phyloP scores from a whole-genome alignment of 2,888 invertebrate genomes.

The Himalopsyche kuldschensis region DNA sequence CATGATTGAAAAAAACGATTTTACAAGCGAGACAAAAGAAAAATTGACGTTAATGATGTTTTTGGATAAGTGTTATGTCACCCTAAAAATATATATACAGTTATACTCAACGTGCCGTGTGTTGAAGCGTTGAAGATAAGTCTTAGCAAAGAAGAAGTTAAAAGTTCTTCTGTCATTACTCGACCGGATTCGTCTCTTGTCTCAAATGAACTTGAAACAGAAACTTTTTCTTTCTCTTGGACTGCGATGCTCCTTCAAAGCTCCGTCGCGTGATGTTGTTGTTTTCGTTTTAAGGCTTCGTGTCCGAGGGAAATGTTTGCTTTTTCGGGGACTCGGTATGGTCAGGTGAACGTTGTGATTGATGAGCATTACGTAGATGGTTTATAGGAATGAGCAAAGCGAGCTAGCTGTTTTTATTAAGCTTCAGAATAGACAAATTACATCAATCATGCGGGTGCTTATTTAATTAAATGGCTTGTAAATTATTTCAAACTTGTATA shows the following conservation, averaged over 20 bases:
- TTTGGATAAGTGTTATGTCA: neutral
- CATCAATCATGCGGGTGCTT: neutral
- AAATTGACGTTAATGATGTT: too few species aligned
- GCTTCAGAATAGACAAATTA: neutral
- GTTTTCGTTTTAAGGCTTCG: constrained; percentile 11
- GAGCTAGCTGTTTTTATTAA: neutral
- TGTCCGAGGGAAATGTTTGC: constrained; percentile 5
- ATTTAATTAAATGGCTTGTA: neutral
- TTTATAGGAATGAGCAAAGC: neutral
- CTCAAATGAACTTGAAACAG: neutral
- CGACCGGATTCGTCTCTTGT: neutral
- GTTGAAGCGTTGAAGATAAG: neutral
- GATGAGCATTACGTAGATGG: constrained; percentile 5
- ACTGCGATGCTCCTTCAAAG: neutral
- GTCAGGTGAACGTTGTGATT: constrained; percentile 19
- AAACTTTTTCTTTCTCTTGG: neutral
- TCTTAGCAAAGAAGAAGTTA: constrained; percentile 5
- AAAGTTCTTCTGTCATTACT: neutral
- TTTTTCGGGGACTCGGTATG: constrained; percentile 13
- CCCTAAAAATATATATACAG: neutral
- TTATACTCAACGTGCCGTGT: neutral
- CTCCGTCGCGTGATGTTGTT: constrained; percentile 2
- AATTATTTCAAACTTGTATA: neutral
- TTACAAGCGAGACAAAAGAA: too few species aligned
- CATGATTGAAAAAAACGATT: too few species aligned